Evolutionary conservation across 2,888 invertebrate species (phyloP).

Genomic region (Temnothorax unifasciatus): DNA sequence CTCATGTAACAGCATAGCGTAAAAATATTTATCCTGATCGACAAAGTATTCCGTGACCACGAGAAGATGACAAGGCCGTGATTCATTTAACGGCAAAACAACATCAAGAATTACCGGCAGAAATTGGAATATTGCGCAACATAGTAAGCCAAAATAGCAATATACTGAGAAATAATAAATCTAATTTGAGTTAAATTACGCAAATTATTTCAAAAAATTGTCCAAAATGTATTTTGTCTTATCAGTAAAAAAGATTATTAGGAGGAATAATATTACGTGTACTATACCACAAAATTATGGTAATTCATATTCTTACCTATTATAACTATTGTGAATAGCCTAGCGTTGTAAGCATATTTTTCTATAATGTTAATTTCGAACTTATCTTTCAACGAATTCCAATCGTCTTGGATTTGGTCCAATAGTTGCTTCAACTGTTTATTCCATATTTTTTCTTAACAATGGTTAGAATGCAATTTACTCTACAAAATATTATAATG

Average conservation of each 20-base stretch:
- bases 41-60: constrained; percentile 35
- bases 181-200: neutral
- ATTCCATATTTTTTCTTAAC: constrained; percentile 19
- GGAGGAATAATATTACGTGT: neutral
- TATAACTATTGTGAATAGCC: neutral
- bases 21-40: constrained; percentile 36
- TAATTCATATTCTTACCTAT: constrained; percentile 1
- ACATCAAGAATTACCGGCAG: constrained; percentile 26
- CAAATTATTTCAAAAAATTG: neutral
- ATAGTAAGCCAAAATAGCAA: neutral
- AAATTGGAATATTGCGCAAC: neutral
- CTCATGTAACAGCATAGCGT: neutral
- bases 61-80: constrained; percentile 18
- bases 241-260: neutral
- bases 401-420: constrained; percentile 32
- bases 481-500: neutral
- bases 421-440: constrained; percentile 44
- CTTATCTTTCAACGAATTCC: constrained; percentile 25
- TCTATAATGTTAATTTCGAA: constrained; percentile 46
- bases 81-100: constrained; percentile 38
- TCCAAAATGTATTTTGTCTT: neutral
- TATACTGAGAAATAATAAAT: constrained; percentile 2
- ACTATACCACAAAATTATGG: neutral
- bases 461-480: constrained; percentile 1
- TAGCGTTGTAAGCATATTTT: constrained; percentile 18